Base-by-base conservation (phyloP, 2,113 vertebrate species). In the Parus major region DNA sequence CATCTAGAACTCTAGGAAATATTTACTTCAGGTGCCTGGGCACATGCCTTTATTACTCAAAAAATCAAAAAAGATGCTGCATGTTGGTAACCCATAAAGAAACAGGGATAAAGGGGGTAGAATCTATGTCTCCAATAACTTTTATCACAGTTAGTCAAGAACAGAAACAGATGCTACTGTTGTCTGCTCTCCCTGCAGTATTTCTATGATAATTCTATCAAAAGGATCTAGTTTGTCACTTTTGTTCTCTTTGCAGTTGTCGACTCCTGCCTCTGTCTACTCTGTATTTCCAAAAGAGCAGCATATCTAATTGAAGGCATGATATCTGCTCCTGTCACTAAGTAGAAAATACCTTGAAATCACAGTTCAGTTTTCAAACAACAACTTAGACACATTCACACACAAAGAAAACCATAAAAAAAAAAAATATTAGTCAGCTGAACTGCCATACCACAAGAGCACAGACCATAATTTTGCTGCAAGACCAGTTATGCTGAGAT, bases 211-310 rank as follows among this genome's bases (percentile, higher is more conserved):
- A 25, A 14, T 39, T 81, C n/a, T n/a, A 5, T 53, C 6, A 1
- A 82, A 81, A 49, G 8, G 9, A 52, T 64, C 55, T 60, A 24
- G 24, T 88, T 71, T 66, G 33, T 65, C 61, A 49, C 47, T 82
- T 73, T 31, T 66, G 53, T 41, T 75, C 61, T 81, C 47, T 79
- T 49, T 65, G 41, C 71, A 95, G 63, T 22, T 50, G 29, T 49
- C 0, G 0, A 63, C 49, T 72, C 16, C 36, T 1, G 5, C 17
- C n/a, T 79, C 73, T 36, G 22, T 25, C 61, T 71, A 46, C 44
- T 66, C 35, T 35, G 12, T 47, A 36, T 21, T 92, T 61, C 46
- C 60, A n/a, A 76, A 92, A 83, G 14, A 72, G 36, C 28, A 65
- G 36, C n/a, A 53, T 18, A 64, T 11, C 23, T 78, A 63, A 79